These are phyloP conservation scores for Clarias macrocephalus DNA, from an alignment of 2,113 vertebrate species.

Conservation along the genomic window DNA sequence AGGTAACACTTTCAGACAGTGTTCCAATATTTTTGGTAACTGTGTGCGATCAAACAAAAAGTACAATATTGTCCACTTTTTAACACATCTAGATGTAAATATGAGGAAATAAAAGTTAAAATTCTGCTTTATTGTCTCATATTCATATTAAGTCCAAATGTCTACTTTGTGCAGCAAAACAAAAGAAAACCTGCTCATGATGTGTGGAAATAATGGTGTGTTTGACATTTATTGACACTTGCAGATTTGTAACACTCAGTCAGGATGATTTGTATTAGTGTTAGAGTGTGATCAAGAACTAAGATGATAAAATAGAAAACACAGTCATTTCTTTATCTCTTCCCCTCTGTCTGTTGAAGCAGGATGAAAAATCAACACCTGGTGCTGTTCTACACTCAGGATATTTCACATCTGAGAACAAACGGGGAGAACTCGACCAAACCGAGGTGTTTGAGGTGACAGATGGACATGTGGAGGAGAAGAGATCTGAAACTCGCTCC, in stretches of 20 bases:
- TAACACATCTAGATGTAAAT: neutral
- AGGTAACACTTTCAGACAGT: neutral
- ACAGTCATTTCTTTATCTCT: neutral
- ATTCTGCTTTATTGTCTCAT: neutral
- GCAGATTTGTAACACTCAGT: too few species aligned
- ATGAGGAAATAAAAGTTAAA: neutral
- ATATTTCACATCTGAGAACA: neutral
- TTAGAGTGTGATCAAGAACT: neutral
- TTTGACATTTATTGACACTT: too few species aligned
- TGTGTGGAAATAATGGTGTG: too few species aligned
- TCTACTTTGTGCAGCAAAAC: too few species aligned
- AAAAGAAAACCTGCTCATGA: neutral
- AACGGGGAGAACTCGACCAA: neutral
- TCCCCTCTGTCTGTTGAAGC: neutral
- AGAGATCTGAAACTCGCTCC: neutral
- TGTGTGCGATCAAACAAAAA: neutral
- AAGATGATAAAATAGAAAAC: neutral
- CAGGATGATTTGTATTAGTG: too few species aligned
- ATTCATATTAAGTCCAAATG: neutral
- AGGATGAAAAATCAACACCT: neutral
- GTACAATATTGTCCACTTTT: neutral
- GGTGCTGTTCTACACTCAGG: neutral
- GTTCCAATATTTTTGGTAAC: neutral
- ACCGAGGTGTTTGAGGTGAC: neutral
- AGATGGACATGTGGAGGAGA: neutral